These are phyloP conservation scores for Samia ricini DNA, from an alignment of 1,140 invertebrate species.

Conservation along the genomic window DNA sequence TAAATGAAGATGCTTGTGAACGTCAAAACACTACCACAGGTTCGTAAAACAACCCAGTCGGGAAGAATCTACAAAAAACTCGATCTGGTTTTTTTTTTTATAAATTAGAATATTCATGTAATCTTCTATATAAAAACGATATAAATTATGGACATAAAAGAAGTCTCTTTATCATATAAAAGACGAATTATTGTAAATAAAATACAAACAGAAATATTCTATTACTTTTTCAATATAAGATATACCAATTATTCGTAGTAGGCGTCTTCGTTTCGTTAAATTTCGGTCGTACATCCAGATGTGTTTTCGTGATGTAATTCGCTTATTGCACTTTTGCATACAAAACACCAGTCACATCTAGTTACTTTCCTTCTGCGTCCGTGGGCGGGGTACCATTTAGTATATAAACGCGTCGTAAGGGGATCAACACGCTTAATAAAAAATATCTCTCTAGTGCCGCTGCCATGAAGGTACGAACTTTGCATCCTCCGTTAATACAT, in stretches of 20 bases:
- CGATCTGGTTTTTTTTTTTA: too few species aligned
- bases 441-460: constrained; percentile 43
- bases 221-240: background rate
- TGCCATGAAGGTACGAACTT: constrained; percentile 58
- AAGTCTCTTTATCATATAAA: too few species aligned
- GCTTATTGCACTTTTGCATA: constrained; percentile 31
- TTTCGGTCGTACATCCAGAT: background rate
- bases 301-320: background rate
- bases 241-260: background rate
- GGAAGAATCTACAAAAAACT: too few species aligned
- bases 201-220: too few species aligned
- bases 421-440: constrained; percentile 42
- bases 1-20: too few species aligned
- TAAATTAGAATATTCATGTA: too few species aligned
- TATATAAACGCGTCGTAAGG: constrained; percentile 57
- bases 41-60: too few species aligned
- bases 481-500: background rate
- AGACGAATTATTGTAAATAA: too few species aligned
- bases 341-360: constrained; percentile 49
- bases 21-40: too few species aligned
- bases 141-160: too few species aligned
- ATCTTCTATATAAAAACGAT: too few species aligned
- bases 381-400: constrained; percentile 49
- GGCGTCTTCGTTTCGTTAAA: background rate
- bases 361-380: constrained; percentile 48